phyloP scores from a whole-genome alignment of 2,113 vertebrate genomes.

The Oreocharis arfaki region DNA sequence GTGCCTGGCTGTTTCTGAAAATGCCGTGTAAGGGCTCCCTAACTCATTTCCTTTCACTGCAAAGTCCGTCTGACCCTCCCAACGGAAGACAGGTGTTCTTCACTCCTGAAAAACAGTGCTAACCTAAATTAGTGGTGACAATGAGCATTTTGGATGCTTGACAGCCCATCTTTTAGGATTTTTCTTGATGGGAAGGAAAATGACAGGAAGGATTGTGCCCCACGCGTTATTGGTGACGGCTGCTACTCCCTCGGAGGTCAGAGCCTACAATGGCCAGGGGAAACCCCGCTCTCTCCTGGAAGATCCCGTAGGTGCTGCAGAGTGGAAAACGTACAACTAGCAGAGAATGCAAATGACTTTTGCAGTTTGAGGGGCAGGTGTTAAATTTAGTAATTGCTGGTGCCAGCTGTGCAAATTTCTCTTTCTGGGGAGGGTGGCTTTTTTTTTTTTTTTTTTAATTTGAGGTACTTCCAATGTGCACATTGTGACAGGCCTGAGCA shows the following conservation, averaged over 20 bases:
- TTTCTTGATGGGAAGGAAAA: not conserved
- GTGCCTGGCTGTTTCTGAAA: not conserved
- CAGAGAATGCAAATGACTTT: not conserved
- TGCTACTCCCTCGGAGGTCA: not conserved
- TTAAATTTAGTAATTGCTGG: slow-evolving; percentile 39
- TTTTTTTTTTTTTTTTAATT: not conserved
- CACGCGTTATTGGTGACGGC: not conserved
- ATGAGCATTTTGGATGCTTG: not conserved
- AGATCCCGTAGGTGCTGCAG: not conserved
- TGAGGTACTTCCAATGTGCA: slow-evolving; percentile 38
- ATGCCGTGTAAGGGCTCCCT: not conserved
- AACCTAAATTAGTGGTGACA: not conserved
- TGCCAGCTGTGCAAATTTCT: slow-evolving; percentile 38
- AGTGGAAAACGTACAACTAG: not conserved
- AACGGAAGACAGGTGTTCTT: not conserved
- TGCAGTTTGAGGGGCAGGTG: not conserved
- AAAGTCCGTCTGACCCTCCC: not conserved
- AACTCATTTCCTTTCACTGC: not conserved
- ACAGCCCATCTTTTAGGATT: not conserved
- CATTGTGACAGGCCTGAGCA: slow-evolving; percentile 50
- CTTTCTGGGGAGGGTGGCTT: not conserved
- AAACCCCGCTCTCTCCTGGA: not conserved
- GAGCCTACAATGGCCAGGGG: not conserved
- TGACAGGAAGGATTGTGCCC: not conserved
- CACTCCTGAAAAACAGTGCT: not conserved